A percentile compares a stretch with the other conserved stretches of the same genome.
Evolutionary conservation across 2,888 invertebrate species (phyloP).

Genomic region (Thecocarcelia acutangulata): DNA sequence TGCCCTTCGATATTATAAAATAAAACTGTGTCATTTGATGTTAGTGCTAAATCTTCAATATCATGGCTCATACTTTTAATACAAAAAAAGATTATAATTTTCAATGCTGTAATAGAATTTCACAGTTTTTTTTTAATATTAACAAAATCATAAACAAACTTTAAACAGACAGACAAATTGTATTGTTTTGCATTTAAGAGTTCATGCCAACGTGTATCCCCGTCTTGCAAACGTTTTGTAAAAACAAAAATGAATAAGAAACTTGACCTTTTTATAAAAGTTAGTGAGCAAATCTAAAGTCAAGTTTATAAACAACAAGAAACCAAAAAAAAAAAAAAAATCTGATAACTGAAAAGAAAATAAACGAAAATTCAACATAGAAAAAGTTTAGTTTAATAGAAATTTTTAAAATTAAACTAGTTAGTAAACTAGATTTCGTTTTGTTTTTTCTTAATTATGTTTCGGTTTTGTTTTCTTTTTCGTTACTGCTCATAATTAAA

Average conservation of each 20-base stretch:
- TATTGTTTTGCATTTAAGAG: constrained; percentile 30
- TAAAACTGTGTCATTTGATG: too few relatives aligned
- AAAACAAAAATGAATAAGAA: background rate
- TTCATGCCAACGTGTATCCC: background rate
- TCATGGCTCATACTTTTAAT: too few relatives aligned
- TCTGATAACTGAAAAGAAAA: constrained; percentile 5
- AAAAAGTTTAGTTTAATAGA: constrained; percentile 33
- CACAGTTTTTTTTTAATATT: background rate
- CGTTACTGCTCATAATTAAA: background rate
- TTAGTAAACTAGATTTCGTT: constrained; percentile 66
- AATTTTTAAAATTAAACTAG: constrained; percentile 26
- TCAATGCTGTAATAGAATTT: constrained; percentile 17
- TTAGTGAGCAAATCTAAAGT: constrained; percentile 47
- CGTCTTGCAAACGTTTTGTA: background rate
- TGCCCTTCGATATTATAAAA: too few relatives aligned
- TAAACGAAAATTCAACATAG: background rate
- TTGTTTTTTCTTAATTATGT: constrained; percentile 20
- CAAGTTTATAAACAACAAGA: constrained; percentile 57
- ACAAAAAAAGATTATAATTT: background rate
- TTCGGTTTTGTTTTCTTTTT: constrained; percentile 29
- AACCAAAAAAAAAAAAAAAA: background rate
- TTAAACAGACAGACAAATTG: constrained; percentile 9
- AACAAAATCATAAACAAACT: constrained; percentile 6
- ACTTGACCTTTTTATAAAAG: constrained; percentile 60
- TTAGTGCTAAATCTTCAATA: too few relatives aligned